Percentiles rank a stretch among this genome's conserved stretches.
Conservation (phyloP, 2,888 invertebrate species). For the Trissolcus brochymenae region DNA sequence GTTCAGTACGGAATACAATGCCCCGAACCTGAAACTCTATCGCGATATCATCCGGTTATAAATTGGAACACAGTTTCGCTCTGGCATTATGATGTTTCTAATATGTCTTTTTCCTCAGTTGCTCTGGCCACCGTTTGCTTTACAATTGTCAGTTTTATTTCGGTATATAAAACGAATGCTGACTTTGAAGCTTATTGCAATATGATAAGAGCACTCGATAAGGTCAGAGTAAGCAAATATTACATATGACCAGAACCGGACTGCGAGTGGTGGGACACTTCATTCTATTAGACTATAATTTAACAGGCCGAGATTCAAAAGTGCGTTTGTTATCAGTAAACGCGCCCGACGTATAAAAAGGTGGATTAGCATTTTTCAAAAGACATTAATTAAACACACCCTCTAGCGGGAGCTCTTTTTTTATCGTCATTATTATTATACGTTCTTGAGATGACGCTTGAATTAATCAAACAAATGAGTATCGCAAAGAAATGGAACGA, state of each 20-base stretch:
- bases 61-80: slow-evolving; percentile 75
- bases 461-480: slow-evolving; percentile 4
- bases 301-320: not conserved
- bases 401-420: not conserved
- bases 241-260: slow-evolving; percentile 18
- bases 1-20: slow-evolving; percentile 72
- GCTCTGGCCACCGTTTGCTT: slow-evolving; percentile 56
- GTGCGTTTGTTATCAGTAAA: slow-evolving; percentile 1
- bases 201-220: slow-evolving; percentile 50
- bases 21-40: slow-evolving; percentile 75
- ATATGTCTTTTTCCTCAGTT: slow-evolving; percentile 74
- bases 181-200: slow-evolving; percentile 50
- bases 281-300: not conserved
- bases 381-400: not conserved
- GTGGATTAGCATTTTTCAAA: slow-evolving; percentile 1
- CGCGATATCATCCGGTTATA: slow-evolving; percentile 76
- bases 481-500: slow-evolving; percentile 15
- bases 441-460: slow-evolving; percentile 6
- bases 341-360: not conserved
- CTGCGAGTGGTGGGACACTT: slow-evolving; percentile 7
- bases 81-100: slow-evolving; percentile 77
- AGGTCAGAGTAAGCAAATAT: slow-evolving; percentile 43
- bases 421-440: not conserved
- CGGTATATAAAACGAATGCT: slow-evolving; percentile 39
- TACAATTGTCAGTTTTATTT: slow-evolving; percentile 55